Evolutionary conservation across 2,797 vertebrate species (phyloP).

Genomic region (Melopsittacus undulatus): DNA sequence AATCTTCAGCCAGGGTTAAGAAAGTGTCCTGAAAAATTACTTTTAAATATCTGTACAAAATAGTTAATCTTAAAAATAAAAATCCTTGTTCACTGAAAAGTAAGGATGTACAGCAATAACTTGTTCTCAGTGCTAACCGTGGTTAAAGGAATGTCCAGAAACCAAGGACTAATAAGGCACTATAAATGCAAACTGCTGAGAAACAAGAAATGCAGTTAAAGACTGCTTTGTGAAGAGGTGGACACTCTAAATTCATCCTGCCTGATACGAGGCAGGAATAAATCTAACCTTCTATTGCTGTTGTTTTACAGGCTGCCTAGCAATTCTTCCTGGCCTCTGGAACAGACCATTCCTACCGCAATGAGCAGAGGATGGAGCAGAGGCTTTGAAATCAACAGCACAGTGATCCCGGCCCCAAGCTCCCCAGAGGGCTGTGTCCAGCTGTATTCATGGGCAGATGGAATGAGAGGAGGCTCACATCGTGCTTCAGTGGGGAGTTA

Average conservation of each 20-base stretch:
- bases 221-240: not conserved
- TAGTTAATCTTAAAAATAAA: not conserved
- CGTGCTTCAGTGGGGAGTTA: not conserved
- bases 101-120: not conserved
- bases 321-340: not conserved
- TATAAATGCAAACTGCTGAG: not conserved
- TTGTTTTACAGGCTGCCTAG: not conserved
- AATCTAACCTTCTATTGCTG: not conserved
- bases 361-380: not conserved
- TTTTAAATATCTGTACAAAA: not conserved
- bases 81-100: not conserved
- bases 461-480: accelerated
- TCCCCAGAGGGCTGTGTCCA: not conserved
- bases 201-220: not conserved
- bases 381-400: not conserved
- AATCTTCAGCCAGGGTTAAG: not conserved
- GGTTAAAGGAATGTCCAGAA: not conserved
- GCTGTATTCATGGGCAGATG: not conserved
- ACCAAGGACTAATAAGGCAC: not conserved
- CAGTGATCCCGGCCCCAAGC: accelerated
- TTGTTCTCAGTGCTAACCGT: not conserved
- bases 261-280: accelerated
- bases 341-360: not conserved
- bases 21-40: not conserved
- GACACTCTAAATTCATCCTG: not conserved